These are phyloP conservation scores for Epinephelus fuscoguttatus DNA, from an alignment of 2,113 vertebrate species.

Conservation along the genomic window DNA sequence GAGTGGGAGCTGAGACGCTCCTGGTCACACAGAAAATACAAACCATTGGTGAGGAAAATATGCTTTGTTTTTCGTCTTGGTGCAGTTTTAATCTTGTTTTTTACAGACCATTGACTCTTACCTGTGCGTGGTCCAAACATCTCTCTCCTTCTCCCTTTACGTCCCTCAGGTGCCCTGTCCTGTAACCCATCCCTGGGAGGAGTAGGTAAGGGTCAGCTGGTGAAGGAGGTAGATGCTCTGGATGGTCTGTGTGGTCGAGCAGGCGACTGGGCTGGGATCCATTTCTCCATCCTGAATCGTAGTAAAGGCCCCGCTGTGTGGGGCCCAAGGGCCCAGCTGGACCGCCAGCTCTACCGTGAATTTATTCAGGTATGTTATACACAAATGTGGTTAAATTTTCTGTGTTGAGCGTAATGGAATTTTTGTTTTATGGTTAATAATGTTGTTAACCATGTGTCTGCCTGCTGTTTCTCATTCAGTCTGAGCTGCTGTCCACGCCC, in stretches of 20 bases:
- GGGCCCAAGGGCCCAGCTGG: constrained; percentile 95
- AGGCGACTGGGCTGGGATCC: constrained; percentile 92
- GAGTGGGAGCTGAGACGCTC: constrained; percentile 89
- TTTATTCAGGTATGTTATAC: constrained; percentile 89
- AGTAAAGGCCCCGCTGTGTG: constrained; percentile 96
- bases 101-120: too few relatives aligned
- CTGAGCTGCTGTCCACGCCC: constrained; percentile 89
- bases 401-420: not conserved
- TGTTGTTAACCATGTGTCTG: not conserved
- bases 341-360: constrained; percentile 89
- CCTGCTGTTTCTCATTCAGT: constrained; percentile 76
- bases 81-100: not conserved
- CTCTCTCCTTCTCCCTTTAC: not conserved
- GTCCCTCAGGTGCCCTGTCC: constrained; percentile 90
- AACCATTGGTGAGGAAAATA: constrained; percentile 87
- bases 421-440: not conserved
- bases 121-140: too few relatives aligned
- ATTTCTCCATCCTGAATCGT: constrained; percentile 95
- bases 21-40: constrained; percentile 91
- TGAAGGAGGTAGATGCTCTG: constrained; percentile 93
- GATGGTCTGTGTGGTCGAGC: constrained; percentile 93
- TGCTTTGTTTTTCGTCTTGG: not conserved
- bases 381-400: not conserved
- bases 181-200: constrained; percentile 97
- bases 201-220: constrained; percentile 95